Conservation (phyloP, 1,140 invertebrate genomes). For the Drosophila kurseongensis region DNA sequence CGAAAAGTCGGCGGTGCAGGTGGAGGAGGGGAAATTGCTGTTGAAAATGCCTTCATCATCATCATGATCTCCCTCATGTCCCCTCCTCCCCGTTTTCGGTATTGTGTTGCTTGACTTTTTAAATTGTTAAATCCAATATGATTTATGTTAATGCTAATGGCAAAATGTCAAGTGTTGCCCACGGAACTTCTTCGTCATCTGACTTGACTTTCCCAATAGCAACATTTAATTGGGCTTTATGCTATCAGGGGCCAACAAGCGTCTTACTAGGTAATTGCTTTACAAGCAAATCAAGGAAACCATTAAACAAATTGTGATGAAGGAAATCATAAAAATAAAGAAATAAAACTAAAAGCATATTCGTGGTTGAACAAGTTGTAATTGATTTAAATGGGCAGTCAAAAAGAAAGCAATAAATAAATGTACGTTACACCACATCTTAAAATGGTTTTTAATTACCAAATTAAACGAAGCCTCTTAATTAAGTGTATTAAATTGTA, state of each 20-base stretch:
- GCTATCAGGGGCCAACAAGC: constrained; percentile 15
- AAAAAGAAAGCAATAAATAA: neutral
- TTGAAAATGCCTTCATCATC: constrained; percentile 62
- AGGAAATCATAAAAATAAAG: constrained; percentile 9
- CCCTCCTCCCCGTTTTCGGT: constrained; percentile 5
- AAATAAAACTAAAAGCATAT: constrained; percentile 1
- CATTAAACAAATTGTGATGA: constrained; percentile 11
- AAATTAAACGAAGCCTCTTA: neutral
- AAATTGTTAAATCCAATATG: constrained; percentile 67
- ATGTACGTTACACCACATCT: neutral
- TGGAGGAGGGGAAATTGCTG: constrained; percentile 27
- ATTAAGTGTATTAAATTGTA: neutral
- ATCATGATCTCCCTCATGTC: constrained; percentile 45
- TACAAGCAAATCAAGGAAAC: constrained; percentile 5
- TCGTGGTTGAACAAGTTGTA: neutral
- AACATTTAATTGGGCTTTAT: constrained; percentile 40
- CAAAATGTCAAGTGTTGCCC: constrained; percentile 72
- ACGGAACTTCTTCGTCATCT: constrained; percentile 44
- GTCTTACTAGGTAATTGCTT: neutral
- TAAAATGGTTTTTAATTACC: neutral
- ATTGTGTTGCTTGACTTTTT: constrained; percentile 61
- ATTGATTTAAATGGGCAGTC: neutral
- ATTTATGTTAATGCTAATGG: constrained; percentile 79
- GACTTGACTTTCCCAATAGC: constrained; percentile 35
- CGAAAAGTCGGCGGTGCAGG: constrained; percentile 32